These are phyloP conservation scores for Acropora yongei DNA, from an alignment of 64 coral and sea anemone genomes.

Conservation along the genomic window DNA sequence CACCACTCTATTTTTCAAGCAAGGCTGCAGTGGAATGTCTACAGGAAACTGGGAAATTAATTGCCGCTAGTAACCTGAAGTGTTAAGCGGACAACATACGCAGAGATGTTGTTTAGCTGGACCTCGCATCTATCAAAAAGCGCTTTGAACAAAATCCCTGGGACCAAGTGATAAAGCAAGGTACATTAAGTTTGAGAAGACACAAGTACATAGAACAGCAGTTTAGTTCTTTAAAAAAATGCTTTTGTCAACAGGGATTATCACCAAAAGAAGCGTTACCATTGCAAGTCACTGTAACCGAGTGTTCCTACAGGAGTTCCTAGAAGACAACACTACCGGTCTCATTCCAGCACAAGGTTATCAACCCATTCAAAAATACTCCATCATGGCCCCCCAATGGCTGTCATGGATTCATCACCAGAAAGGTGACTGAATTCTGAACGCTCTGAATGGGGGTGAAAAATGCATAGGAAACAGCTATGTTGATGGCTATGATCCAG, in stretches of 20 bases:
- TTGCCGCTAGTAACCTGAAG: not conserved
- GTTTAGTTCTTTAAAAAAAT: not conserved
- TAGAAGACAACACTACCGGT: not conserved
- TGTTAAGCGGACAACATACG: not conserved
- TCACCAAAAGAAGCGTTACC: not conserved
- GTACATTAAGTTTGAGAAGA: not conserved
- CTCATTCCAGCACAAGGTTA: not conserved
- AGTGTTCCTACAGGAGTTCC: constrained; percentile 10
- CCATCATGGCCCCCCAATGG: not conserved
- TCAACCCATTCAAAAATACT: not conserved
- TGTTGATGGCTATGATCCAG: constrained; percentile 24
- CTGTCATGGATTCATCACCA: not conserved
- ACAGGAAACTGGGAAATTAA: not conserved
- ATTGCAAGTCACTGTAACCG: not conserved
- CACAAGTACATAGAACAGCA: not conserved
- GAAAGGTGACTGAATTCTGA: not conserved
- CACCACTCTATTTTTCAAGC: not conserved
- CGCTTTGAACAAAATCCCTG: not conserved
- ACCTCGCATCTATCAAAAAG: not conserved
- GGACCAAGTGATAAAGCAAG: not conserved
- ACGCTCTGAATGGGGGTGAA: not conserved
- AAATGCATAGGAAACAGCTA: not conserved
- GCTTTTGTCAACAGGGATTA: not conserved
- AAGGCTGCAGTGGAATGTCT: not conserved
- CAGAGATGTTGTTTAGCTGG: not conserved